These are phyloP conservation scores for Speoplatyrhinus poulsoni DNA, from an alignment of 2,113 vertebrate genomes.

Conservation along the genomic window DNA sequence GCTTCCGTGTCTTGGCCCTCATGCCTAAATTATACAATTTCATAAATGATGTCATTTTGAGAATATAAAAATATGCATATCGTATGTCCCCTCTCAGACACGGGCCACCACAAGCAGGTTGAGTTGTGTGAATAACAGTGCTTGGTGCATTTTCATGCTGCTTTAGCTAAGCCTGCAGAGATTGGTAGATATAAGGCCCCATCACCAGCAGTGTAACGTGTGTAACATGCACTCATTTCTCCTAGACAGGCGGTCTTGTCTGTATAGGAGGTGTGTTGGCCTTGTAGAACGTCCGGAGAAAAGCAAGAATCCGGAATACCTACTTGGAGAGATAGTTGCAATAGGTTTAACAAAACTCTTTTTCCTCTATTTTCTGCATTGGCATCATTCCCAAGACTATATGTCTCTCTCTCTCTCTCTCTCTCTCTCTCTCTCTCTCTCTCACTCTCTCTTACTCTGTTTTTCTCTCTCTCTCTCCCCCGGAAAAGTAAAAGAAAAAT, in stretches of 20 bases:
- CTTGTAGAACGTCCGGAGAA: slow-evolving; percentile 17
- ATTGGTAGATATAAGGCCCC: slow-evolving; percentile 60
- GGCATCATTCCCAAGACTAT: slow-evolving; percentile 48
- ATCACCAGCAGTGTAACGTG: slow-evolving; percentile 69
- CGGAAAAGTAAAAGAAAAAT: slow-evolving; percentile 52
- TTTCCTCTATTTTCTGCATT: slow-evolving; percentile 7
- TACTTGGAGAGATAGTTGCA: background rate
- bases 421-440: slow-evolving; percentile 4
- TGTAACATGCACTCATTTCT: slow-evolving; percentile 56
- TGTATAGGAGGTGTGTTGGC: slow-evolving; percentile 29
- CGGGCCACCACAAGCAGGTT: slow-evolving; percentile 27
- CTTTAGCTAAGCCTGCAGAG: slow-evolving; percentile 23
- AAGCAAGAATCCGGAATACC: too few relatives aligned
- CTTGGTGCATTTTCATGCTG: slow-evolving; percentile 36
- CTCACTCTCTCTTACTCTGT: slow-evolving; percentile 2
- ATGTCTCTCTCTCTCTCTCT: slow-evolving; percentile 3
- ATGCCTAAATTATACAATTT: too few relatives aligned
- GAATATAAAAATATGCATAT: too few relatives aligned
- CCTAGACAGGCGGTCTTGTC: slow-evolving; percentile 32
- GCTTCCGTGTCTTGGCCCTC: slow-evolving; percentile 3
- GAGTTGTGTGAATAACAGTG: slow-evolving; percentile 27
- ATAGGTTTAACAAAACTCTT: background rate
- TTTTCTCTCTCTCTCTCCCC: background rate
- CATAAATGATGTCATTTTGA: too few relatives aligned
- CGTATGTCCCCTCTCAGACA: background rate